phyloP scores from a whole-genome alignment of 1,140 invertebrate genomes.

The Pseudomyrmex sp. region DNA sequence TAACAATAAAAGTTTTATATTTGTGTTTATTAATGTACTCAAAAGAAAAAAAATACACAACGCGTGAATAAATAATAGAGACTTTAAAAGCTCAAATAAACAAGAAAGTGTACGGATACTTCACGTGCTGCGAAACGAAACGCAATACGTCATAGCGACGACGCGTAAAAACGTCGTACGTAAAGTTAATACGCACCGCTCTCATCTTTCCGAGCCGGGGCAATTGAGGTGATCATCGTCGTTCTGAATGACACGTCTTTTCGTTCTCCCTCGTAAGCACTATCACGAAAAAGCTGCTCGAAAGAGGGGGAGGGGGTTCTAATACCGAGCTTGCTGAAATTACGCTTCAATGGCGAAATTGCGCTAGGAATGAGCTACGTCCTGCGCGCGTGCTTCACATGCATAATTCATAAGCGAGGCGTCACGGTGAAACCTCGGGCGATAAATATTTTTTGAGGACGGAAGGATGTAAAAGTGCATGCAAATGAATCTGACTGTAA shows the following conservation, averaged over 20 bases:
- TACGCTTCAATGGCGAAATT: conserved; percentile 74
- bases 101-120: neutral
- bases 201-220: conserved; percentile 7
- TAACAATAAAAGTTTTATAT: no score
- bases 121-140: neutral
- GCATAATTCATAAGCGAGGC: conserved; percentile 82
- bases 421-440: conserved; percentile 76
- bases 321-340: conserved; percentile 70
- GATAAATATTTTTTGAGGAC: conserved; percentile 78
- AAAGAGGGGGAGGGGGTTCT: conserved; percentile 23
- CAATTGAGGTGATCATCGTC: conserved; percentile 43
- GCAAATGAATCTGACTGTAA: conserved; percentile 74
- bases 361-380: conserved; percentile 75
- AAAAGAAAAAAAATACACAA: no score
- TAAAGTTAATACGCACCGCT: conserved; percentile 15
- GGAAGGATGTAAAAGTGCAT: conserved; percentile 71
- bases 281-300: conserved; percentile 69
- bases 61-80: no score
- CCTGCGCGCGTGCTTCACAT: conserved; percentile 74
- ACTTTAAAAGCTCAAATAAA: no score
- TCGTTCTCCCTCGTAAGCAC: conserved; percentile 63
- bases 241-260: conserved; percentile 60
- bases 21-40: no score
- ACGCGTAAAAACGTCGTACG: neutral
- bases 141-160: neutral